Evolutionary conservation across 2,113 vertebrate species (phyloP).

Genomic region (Phalacrocorax aristotelis): DNA sequence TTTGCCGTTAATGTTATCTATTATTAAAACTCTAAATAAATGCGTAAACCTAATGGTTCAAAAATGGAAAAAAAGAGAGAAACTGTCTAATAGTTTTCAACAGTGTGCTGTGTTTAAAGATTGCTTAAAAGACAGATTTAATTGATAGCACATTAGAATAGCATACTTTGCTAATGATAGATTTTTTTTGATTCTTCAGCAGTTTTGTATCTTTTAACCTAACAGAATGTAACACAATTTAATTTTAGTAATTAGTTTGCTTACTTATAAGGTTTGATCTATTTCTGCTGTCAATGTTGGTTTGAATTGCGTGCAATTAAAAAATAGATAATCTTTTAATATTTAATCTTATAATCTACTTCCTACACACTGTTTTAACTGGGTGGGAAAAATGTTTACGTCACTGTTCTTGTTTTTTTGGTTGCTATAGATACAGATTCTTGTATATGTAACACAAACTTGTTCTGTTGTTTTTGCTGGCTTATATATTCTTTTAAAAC

Average conservation of each 20-base stretch:
- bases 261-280: constrained; percentile 46
- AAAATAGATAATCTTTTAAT: constrained; percentile 63
- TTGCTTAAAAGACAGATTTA: neutral
- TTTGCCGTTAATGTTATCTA: neutral
- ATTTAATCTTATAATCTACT: constrained; percentile 66
- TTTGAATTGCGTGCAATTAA: constrained; percentile 26
- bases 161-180: neutral
- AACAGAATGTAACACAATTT: constrained; percentile 49
- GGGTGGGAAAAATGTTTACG: constrained; percentile 21
- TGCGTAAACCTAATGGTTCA: neutral
- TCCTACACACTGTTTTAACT: constrained; percentile 60
- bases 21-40: neutral
- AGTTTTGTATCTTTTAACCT: constrained; percentile 28
- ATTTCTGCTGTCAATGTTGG: constrained; percentile 16
- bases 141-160: neutral
- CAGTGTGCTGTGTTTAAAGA: neutral
- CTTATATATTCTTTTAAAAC: neutral
- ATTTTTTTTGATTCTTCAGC: neutral
- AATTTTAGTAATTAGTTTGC: constrained; percentile 55
- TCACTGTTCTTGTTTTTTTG: neutral
- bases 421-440: constrained; percentile 66
- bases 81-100: neutral
- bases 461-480: constrained; percentile 36
- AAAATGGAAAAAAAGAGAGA: neutral
- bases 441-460: neutral